phyloP scores from a whole-genome alignment of 2,113 vertebrate genomes.

The Spizaetus ornatus region DNA sequence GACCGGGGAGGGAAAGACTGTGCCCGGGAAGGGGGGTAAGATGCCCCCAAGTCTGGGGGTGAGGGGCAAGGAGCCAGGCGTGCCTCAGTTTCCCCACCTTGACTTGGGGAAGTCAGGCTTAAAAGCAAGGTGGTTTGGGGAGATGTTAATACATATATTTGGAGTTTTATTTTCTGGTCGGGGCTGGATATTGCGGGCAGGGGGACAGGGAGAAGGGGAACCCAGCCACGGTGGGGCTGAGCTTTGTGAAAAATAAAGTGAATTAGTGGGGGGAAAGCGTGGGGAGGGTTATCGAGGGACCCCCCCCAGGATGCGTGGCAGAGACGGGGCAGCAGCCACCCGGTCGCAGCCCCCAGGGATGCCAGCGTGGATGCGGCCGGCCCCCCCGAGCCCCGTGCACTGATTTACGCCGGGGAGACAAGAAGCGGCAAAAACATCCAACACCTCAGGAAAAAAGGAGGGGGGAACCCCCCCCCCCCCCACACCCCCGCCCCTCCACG shows the following conservation, averaged over 20 bases:
- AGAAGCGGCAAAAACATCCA: not conserved
- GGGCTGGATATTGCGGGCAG: accelerated
- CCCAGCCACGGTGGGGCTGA: accelerated
- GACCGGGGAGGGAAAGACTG: not conserved
- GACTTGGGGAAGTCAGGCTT: accelerated
- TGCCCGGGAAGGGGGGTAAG: not conserved
- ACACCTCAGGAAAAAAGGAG: not conserved
- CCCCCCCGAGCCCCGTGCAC: accelerated
- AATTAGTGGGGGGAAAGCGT: not conserved
- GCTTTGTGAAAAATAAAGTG: not conserved
- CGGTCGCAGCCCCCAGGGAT: no score
- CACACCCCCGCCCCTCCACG: no score
- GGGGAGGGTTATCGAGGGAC: not conserved
- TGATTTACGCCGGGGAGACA: not conserved
- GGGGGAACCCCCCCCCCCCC: no score
- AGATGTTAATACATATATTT: accelerated
- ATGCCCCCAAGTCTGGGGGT: not conserved
- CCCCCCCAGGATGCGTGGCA: accelerated
- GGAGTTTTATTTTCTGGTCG: not conserved
- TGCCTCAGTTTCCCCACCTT: not conserved
- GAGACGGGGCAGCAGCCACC: not conserved
- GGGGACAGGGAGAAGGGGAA: no score
- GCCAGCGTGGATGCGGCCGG: not conserved
- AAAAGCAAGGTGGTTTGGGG: accelerated
- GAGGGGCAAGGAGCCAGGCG: not conserved